phyloP scores from a whole-genome alignment of 53 echinoderm and acorn worm genomes.

The Temnopleurus reevesii region DNA sequence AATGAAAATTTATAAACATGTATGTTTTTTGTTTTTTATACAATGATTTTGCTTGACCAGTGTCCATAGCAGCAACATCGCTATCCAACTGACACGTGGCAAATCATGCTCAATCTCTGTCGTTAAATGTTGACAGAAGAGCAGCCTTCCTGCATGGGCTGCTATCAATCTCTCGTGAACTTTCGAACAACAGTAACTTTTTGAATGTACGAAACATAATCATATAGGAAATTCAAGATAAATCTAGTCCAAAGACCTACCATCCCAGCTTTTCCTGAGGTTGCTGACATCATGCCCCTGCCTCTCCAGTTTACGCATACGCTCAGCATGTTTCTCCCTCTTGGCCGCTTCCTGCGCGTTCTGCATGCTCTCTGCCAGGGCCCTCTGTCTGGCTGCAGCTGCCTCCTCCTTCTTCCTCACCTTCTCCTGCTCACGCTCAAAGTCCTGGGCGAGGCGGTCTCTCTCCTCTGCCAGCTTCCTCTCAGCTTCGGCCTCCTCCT shows the following conservation, averaged over 20 bases:
- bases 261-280: conserved; percentile 83
- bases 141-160: too few species aligned
- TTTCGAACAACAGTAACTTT: too few species aligned
- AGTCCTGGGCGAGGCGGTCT: conserved; percentile 71
- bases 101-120: too few species aligned
- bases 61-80: too few species aligned
- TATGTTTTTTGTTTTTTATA: too few species aligned
- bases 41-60: too few species aligned
- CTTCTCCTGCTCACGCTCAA: conserved; percentile 79
- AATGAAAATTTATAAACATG: too few species aligned
- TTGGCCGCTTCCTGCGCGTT: conserved; percentile 74
- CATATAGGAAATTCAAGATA: too few species aligned
- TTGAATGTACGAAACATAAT: too few species aligned
- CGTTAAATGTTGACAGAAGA: too few species aligned
- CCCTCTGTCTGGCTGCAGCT: conserved; percentile 75
- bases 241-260: neutral
- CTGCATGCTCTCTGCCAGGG: conserved; percentile 78
- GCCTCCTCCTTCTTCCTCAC: conserved; percentile 84
- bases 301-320: conserved; percentile 65
- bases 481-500: conserved; percentile 77
- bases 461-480: conserved; percentile 68
- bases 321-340: conserved; percentile 70
- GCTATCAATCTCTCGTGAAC: too few species aligned
- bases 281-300: conserved; percentile 75
- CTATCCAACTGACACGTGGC: too few species aligned